Evolutionary conservation across 2,113 vertebrate species (phyloP), one percentile per base, ranked within the genome.

Genomic region (Bothrops jararaca): DNA sequence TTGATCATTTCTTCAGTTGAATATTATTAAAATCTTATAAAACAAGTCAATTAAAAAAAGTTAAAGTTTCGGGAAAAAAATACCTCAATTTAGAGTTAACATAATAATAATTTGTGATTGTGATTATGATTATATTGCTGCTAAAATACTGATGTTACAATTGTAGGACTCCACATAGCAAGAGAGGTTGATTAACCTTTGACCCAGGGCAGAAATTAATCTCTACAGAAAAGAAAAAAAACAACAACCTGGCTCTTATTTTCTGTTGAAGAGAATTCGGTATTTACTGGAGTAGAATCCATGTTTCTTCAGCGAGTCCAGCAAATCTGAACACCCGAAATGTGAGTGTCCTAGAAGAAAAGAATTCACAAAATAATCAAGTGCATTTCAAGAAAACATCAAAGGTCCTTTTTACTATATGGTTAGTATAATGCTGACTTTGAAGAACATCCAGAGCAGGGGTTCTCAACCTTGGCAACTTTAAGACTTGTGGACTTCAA

Each of bases 231-330:
- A n/a, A 87, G 6, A 50, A 60, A 88, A 60, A 88, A 48, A 90
- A n/a, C n/a, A 24, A 95, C 94, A 95, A 96, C 93, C 95, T 91
- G 89, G 90, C 52, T 39, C 9, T 42, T 85, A 39, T 93, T 93
- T 57, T 92, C 94, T 22, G 9, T 0, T 50, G 94, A 91, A 91
- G 92, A 26, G 3, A 6, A 18, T 91, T 91, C 64, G 48, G 88
- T 80, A 89, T 85, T 64, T 3, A 4, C 90, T 29, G 24, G n/a
- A 95, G 93, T 12, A 0, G 95, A 94, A 93, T 95, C 91, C 92
- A 96, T 94, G 54, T 34, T 89, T 39, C 57, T 45, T 54, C 18
- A 26, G 9, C 20, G 13, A 10, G 42, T 24, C 23, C 60, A 56
- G 34, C n/a, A 92, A 74, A 39, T 4, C 58, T 45, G 18, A 56